Percentiles rank a stretch among this genome's conserved stretches.
Evolutionary conservation across 2,888 invertebrate species (phyloP).

Genomic region (Calephelis perditalis): DNA sequence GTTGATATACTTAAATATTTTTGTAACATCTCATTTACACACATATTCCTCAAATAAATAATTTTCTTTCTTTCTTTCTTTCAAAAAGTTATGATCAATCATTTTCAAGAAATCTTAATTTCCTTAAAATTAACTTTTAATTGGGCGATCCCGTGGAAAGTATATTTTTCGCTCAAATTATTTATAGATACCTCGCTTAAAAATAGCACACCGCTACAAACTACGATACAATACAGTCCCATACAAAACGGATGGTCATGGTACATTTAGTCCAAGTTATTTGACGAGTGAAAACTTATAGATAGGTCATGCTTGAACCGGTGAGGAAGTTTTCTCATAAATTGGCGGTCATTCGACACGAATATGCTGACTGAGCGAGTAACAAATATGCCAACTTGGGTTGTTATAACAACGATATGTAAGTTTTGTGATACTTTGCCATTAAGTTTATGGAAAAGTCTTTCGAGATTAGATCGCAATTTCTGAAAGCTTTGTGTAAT

Average conservation of each 20-base stretch:
- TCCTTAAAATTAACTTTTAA: too few species aligned
- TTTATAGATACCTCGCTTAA: too few species aligned
- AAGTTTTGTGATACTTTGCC: slow-evolving; percentile 76
- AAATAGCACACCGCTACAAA: too few species aligned
- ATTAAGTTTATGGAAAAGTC: slow-evolving; percentile 76
- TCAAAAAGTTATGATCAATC: too few species aligned
- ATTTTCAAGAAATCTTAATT: too few species aligned
- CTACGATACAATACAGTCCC: too few species aligned
- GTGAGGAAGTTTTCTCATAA: slow-evolving; percentile 75
- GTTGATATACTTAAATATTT: too few species aligned
- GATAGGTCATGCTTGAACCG: slow-evolving; percentile 73
- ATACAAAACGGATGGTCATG: slow-evolving; percentile 17
- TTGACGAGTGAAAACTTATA: slow-evolving; percentile 76
- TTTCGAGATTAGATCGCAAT: slow-evolving; percentile 74
- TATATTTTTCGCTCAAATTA: too few species aligned
- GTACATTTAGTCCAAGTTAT: slow-evolving; percentile 38
- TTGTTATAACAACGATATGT: slow-evolving; percentile 77
- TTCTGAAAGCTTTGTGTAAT: slow-evolving; percentile 74
- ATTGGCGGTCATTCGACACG: slow-evolving; percentile 77
- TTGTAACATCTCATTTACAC: too few species aligned
- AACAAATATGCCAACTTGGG: slow-evolving; percentile 77
- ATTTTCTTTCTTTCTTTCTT: too few species aligned
- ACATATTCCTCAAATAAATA: too few species aligned
- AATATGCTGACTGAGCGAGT: slow-evolving; percentile 77
- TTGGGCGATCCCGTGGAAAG: too few species aligned